These are phyloP conservation scores for Anthopleura sola DNA, from an alignment of 64 coral and sea anemone species.

Conservation along the genomic window DNA sequence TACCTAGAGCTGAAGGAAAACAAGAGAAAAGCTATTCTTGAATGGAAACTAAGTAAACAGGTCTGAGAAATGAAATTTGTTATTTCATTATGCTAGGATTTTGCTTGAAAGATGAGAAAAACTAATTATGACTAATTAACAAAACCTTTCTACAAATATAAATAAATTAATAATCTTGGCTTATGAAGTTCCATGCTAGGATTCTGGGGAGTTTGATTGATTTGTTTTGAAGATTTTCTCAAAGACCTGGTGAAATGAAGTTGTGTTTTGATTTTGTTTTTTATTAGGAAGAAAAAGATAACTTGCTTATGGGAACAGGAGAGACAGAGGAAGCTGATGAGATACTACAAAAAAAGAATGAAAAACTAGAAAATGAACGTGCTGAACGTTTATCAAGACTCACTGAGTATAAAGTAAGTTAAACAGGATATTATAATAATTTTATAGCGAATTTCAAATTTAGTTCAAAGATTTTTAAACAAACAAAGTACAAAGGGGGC, in stretches of 20 bases:
- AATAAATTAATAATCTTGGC: too few relatives aligned
- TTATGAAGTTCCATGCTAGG: too few relatives aligned
- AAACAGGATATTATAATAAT: too few relatives aligned
- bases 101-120: neutral
- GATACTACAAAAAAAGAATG: conserved; percentile 62
- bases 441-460: too few relatives aligned
- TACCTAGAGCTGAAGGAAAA: conserved; percentile 81
- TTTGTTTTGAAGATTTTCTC: neutral
- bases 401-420: conserved; percentile 78
- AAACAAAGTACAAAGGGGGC: too few relatives aligned
- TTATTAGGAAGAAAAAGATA: conserved; percentile 51
- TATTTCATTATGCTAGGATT: too few relatives aligned
- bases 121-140: neutral
- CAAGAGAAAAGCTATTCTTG: conserved; percentile 76
- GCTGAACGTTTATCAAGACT: conserved; percentile 75
- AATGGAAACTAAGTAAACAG: conserved; percentile 77
- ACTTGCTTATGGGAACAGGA: conserved; percentile 46
- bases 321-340: conserved; percentile 64
- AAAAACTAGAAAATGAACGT: conserved; percentile 79
- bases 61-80: neutral
- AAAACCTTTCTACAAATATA: too few relatives aligned
- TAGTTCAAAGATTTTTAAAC: too few relatives aligned
- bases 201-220: too few relatives aligned
- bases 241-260: too few relatives aligned
- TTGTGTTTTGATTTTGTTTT: too few relatives aligned